A percentile compares a stretch with the other conserved stretches of the same genome.
These are phyloP conservation scores for Drosophila suboccidentalis DNA, from an alignment of 2,888 invertebrate species.

Conservation along the genomic window DNA sequence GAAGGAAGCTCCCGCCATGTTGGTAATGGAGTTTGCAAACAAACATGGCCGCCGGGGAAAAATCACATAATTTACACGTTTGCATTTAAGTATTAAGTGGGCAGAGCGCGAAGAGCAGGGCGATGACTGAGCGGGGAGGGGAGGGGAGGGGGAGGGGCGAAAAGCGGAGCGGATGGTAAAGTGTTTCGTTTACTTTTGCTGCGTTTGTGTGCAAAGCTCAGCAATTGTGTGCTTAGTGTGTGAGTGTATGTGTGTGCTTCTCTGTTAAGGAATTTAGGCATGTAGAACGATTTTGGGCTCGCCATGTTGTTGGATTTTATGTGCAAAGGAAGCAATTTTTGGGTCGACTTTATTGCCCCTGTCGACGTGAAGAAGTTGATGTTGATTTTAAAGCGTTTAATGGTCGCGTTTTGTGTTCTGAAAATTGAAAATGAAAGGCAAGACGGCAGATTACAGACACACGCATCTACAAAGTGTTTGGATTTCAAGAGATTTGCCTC, in stretches of 20 bases:
- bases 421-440: constrained; percentile 69
- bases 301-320: constrained; percentile 67
- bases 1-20: constrained; percentile 74
- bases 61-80: constrained; percentile 81
- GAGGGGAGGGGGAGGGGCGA: not conserved
- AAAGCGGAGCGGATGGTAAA: constrained; percentile 43
- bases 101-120: constrained; percentile 39
- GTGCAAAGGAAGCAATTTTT: constrained; percentile 76
- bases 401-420: constrained; percentile 58
- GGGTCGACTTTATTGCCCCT: constrained; percentile 79
- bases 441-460: constrained; percentile 21
- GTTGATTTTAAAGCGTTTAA: constrained; percentile 81
- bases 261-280: constrained; percentile 60
- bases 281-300: constrained; percentile 59
- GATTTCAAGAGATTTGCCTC: constrained; percentile 67
- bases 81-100: constrained; percentile 80
- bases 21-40: constrained; percentile 80
- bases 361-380: constrained; percentile 65
- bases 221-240: constrained; percentile 52
- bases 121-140: not conserved
- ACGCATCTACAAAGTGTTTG: constrained; percentile 69
- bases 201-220: constrained; percentile 70
- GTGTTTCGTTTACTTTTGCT: constrained; percentile 76
- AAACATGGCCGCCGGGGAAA: constrained; percentile 82
- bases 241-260: constrained; percentile 22